These are phyloP conservation scores for Nanorana parkeri DNA, from an alignment of 2,113 vertebrate genomes.

Conservation along the genomic window DNA sequence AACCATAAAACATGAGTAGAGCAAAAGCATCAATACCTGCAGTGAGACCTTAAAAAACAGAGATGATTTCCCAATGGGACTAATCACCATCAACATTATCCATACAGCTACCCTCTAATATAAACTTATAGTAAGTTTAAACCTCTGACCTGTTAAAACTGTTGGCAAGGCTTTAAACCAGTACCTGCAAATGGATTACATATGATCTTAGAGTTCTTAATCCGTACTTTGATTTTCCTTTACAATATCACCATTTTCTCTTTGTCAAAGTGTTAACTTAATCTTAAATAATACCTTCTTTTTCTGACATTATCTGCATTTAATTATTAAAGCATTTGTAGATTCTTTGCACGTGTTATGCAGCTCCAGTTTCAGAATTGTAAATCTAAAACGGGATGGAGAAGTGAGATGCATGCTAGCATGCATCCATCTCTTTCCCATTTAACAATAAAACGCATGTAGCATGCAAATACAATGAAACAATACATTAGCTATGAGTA, in stretches of 20 bases:
- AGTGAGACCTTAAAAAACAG: slow-evolving; percentile 26
- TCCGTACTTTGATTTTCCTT: slow-evolving; percentile 14
- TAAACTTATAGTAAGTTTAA: background rate
- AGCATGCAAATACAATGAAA: too few relatives aligned
- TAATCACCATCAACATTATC: slow-evolving; percentile 7
- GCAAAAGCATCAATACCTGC: slow-evolving; percentile 26
- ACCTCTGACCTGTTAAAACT: slow-evolving; percentile 20
- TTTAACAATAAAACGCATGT: too few relatives aligned
- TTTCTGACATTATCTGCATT: background rate
- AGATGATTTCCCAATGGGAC: slow-evolving; percentile 37
- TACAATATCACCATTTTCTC: too few relatives aligned
- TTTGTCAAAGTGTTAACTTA: background rate
- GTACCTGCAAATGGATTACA: slow-evolving; percentile 2
- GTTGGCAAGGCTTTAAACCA: background rate
- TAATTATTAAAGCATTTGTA: background rate
- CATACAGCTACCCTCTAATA: background rate
- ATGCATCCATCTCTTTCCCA: too few relatives aligned
- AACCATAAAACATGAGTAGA: background rate
- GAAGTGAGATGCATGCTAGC: too few relatives aligned
- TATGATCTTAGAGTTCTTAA: background rate
- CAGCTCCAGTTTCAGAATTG: too few relatives aligned
- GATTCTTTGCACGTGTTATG: too few relatives aligned
- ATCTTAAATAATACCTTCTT: background rate
- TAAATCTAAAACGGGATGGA: too few relatives aligned
- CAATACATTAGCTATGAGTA: too few relatives aligned